Conservation (phyloP, 2,113 vertebrate genomes). For the Prionailurus viverrinus region DNA sequence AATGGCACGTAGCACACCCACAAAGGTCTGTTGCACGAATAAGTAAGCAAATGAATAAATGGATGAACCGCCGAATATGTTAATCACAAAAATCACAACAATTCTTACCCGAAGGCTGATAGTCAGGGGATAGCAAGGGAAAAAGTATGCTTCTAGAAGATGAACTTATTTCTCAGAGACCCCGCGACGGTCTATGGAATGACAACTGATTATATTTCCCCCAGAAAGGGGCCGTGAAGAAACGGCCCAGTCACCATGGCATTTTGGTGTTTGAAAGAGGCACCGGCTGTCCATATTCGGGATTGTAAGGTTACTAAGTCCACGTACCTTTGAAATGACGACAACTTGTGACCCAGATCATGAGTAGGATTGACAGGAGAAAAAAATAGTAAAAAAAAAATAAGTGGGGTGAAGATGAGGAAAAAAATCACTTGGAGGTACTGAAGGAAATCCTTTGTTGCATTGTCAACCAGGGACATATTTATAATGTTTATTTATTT, state of each 20-base stretch:
- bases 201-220: background rate
- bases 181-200: background rate
- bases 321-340: background rate
- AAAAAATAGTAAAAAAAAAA: background rate
- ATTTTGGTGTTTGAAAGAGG: background rate
- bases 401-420: background rate
- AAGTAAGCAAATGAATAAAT: conserved; percentile 57
- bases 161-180: background rate
- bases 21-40: conserved; percentile 14
- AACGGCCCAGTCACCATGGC: too few relatives aligned
- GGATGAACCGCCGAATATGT: conserved; percentile 30
- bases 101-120: background rate
- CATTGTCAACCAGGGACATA: background rate
- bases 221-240: background rate
- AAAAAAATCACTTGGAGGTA: background rate
- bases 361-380: background rate
- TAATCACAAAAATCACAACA: conserved; percentile 38
- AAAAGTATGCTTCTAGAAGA: background rate
- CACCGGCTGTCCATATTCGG: background rate
- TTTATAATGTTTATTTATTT: too few relatives aligned
- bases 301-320: background rate
- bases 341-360: background rate
- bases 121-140: background rate
- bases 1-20: background rate
- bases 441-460: background rate